Evolutionary conservation across 2,888 invertebrate genomes (phyloP), one percentile per base, ranked within the genome.

Genomic region (Germaria angustata): DNA sequence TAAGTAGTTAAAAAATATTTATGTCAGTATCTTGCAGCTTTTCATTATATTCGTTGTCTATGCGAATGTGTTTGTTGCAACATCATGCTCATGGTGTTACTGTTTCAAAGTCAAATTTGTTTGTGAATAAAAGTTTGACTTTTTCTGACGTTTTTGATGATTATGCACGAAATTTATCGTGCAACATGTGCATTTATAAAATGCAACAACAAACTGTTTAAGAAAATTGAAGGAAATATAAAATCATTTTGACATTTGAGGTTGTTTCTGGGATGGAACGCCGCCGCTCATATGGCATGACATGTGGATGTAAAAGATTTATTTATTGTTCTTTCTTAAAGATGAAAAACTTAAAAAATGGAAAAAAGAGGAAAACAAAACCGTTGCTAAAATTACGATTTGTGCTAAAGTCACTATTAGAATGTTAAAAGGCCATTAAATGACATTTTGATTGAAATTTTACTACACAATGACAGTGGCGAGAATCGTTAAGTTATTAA

Each of bases 91-190:
- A 3, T 32, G 0, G 65, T 34, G 34, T 65, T 49, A n/a, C 17
- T 73, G 17, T 53, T 44, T 57, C 53, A 36, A 66, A 79, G 72
- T 79, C 39, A 72, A 65, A 72, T 72, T 41, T 66, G 65, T 79
- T 66, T 39, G 72, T 41, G 32, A 39, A 72, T 73, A 34, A 59
- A 80, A 61, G 36, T 17, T 69, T 72, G 66, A 13, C 72, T 51
- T 68, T n/a, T 65, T 63, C 66, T 80, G 79, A 80, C 72, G 66
- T 66, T 80, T 80, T 63, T 55, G 84, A 84, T 85, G 86, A 85
- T 80, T 81, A 80, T 84, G 84, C 86, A 86, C 85, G 86, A 86
- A 86, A 86, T 86, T 86, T 86, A 86, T 86, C 84, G 86, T 86
- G 86, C 82, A 85, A 84, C 83, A 81, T 85, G 86, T 84, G 86